Evolutionary conservation across 2,113 vertebrate species (phyloP), one percentile per base, ranked within the genome.

Genomic region (Halcyon malimbica): DNA sequence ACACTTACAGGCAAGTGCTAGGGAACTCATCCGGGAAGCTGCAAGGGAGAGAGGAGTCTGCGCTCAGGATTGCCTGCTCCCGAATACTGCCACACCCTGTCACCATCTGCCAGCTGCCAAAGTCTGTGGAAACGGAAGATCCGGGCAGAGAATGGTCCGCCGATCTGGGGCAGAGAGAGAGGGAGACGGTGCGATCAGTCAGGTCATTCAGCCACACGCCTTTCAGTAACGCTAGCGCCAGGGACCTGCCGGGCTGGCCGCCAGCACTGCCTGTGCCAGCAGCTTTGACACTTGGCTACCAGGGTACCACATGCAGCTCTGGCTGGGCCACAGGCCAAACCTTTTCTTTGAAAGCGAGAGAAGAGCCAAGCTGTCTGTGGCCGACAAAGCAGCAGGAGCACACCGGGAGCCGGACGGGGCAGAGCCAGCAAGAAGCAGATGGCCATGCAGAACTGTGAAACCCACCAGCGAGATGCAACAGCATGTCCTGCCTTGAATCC

Each of bases 81-180:
- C 99, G 99, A 98, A 99, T 99, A 97, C 99, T 99, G 97, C 99
- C 99, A 97, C 99, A 99, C 97, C 99, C 99, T 44, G 99, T 99
- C 92, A 99, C 99, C 97, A 99, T 98, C 98, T 99, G 99, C 99
- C 99, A 99, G 98, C 99, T 99, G 96, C 99, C 99, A 97, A 99
- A 99, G 97, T 99, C 99, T 97, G 99, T 99, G 91, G 99, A 99
- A 96, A 99, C 97, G 94, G 99, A 99, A 97, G 99, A 99, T 97
- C 99, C 98, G 31, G 99, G 99, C 93, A 99, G 98, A 95, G 98
- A 93, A 92, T 98, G 98, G 97, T 99, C 98, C 81, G 98, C 98
- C 81, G 99, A 98, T 98, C 99, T 99, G 98, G 97, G 98, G 97
- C 98, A 98, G 97, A 98, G 97, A 98, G 97, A 98, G 98, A 97